Base-by-base conservation (phyloP, 2,888 invertebrate genomes). In the Asteroscopus sphinx region DNA sequence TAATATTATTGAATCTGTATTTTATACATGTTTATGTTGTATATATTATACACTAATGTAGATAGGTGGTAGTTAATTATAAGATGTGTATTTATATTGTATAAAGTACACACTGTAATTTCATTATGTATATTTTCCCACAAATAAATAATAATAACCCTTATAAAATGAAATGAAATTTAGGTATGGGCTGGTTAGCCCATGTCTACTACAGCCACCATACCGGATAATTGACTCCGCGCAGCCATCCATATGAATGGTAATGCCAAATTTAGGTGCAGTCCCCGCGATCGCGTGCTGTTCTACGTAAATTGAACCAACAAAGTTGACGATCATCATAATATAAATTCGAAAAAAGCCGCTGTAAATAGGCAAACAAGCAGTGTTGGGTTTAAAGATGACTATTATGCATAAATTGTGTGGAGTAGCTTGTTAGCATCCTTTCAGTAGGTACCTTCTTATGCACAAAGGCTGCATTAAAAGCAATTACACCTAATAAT, bases 151-250 rank as follows among this genome's bases (percentile, higher is more conserved):
- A n/a, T n/a, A n/a, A n/a, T n/a, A n/a, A n/a, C n/a, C n/a, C n/a
- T n/a, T n/a, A n/a, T n/a, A n/a, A n/a, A n/a, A n/a, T n/a, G n/a
- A n/a, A n/a, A n/a, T n/a, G n/a, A n/a, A n/a, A n/a, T n/a, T n/a
- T n/a, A n/a, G n/a, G n/a, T n/a, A n/a, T n/a, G n/a, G n/a, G n/a
- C n/a, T n/a, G n/a, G n/a, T n/a, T n/a, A n/a, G n/a, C n/a, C n/a
- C n/a, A n/a, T n/a, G n/a, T n/a, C n/a, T n/a, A 21, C 2, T 21
- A 21, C 21, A 21, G 21, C 6, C 21, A 21, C 61, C 66, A 77
- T 72, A 54, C 65, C 69, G 71, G 57, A 45, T 81, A 81, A 77
- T 80, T 79, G 77, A 71, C 73, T 76, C 55, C 61, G 61, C 68
- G 69, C 71, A 66, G 58, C 59, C 76, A 52, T 68, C 61, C 63